Evolutionary conservation across 2,888 invertebrate genomes (phyloP).

Genomic region (Allacma fusca): DNA sequence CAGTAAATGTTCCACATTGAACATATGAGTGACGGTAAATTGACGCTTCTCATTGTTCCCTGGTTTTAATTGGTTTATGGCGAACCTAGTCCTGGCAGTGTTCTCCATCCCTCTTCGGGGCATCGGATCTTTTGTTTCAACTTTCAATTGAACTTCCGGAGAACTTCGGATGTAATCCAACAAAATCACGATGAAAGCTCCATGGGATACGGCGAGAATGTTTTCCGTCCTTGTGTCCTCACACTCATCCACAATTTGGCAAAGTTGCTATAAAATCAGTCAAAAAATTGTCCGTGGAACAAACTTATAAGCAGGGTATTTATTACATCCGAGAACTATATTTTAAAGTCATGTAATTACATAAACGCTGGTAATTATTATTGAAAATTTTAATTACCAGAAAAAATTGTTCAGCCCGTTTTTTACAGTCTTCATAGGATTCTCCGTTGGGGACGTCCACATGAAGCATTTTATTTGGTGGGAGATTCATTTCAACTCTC

Average conservation of each 20-base stretch:
- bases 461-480: neutral
- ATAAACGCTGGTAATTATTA: too few relatives aligned
- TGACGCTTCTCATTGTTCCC: neutral
- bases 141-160: neutral
- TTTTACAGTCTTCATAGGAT: neutral
- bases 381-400: neutral
- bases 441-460: neutral
- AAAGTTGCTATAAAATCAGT: neutral
- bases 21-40: neutral
- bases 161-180: neutral
- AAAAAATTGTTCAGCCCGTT: neutral
- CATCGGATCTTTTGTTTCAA: neutral
- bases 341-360: neutral
- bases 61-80: neutral
- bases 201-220: neutral
- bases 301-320: too few relatives aligned
- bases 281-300: too few relatives aligned
- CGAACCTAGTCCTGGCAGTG: neutral
- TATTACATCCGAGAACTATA: neutral
- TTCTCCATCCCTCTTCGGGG: neutral
- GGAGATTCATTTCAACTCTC: neutral
- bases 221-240: neutral
- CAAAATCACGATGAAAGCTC: neutral
- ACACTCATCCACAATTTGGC: neutral
- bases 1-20: neutral